Percentiles rank a stretch among this genome's conserved stretches.
Evolutionary conservation across 2,113 vertebrate genomes (phyloP).

Genomic region (Lipophrys pholis): DNA sequence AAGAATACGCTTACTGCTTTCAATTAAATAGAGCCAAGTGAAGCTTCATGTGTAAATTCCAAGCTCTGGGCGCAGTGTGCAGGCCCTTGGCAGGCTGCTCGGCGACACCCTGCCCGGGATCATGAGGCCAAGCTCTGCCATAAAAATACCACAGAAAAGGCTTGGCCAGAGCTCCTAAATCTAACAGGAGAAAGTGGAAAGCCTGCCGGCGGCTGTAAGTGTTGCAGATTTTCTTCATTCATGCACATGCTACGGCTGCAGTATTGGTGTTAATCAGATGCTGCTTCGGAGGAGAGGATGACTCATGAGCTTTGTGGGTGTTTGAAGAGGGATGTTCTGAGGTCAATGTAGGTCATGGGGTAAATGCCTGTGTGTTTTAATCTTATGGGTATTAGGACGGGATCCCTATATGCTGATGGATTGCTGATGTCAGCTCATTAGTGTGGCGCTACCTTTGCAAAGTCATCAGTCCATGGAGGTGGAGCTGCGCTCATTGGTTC

Average conservation of each 20-base stretch:
- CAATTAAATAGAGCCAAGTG: slow-evolving; percentile 66
- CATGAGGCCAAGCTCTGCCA: too few relatives aligned
- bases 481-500: slow-evolving; percentile 31
- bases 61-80: slow-evolving; percentile 41
- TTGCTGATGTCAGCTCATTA: slow-evolving; percentile 76
- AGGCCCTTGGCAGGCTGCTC: slow-evolving; percentile 52
- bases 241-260: slow-evolving; percentile 15
- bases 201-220: slow-evolving; percentile 21
- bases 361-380: slow-evolving; percentile 64
- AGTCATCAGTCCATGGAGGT: slow-evolving; percentile 56
- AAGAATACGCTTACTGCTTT: slow-evolving; percentile 66
- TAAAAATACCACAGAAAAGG: too few relatives aligned
- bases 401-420: slow-evolving; percentile 52
- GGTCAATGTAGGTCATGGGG: slow-evolving; percentile 59
- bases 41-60: slow-evolving; percentile 44
- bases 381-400: slow-evolving; percentile 52
- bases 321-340: slow-evolving; percentile 58
- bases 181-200: slow-evolving; percentile 52
- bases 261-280: slow-evolving; percentile 56
- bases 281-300: slow-evolving; percentile 37
- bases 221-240: slow-evolving; percentile 35
- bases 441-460: slow-evolving; percentile 49
- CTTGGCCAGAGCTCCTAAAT: neutral
- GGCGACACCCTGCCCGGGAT: too few relatives aligned
- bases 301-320: slow-evolving; percentile 52